Conservation (phyloP, 2,888 invertebrate species). For the Drosophila engyochracea region DNA sequence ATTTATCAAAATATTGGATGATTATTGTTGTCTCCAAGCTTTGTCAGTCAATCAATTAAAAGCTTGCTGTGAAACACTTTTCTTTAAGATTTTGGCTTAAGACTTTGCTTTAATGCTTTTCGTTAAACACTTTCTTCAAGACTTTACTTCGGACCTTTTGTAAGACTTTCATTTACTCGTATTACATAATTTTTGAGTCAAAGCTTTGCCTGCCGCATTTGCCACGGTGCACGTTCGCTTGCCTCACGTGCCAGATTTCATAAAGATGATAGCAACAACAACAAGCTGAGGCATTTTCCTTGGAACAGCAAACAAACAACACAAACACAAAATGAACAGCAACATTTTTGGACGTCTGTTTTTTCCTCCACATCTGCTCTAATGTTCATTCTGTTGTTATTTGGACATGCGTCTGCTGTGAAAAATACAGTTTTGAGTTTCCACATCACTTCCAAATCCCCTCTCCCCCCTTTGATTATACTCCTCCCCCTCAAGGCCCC, state of each 20-base stretch:
- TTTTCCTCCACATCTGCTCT: background rate
- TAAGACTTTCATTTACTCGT: background rate
- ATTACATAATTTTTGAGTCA: background rate
- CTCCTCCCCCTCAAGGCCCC: background rate
- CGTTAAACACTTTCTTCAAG: background rate
- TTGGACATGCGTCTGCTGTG: slow-evolving; percentile 36
- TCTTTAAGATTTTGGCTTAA: background rate
- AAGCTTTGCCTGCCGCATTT: background rate
- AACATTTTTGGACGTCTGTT: slow-evolving; percentile 1
- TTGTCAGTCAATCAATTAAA: background rate
- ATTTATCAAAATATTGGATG: background rate
- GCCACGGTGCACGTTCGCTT: slow-evolving; percentile 31
- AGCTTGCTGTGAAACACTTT: background rate
- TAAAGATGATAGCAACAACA: slow-evolving; percentile 41
- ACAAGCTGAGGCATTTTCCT: slow-evolving; percentile 32
- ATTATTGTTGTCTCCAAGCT: no score
- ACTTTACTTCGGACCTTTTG: background rate
- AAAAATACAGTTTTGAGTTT: slow-evolving; percentile 26
- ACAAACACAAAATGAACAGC: slow-evolving; percentile 28
- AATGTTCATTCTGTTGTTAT: background rate
- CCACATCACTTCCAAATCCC: slow-evolving; percentile 4
- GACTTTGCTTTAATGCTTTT: background rate
- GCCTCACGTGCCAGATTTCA: slow-evolving; percentile 59
- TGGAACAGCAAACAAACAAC: slow-evolving; percentile 47
- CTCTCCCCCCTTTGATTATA: background rate